Conservation (phyloP, 1,140 invertebrate species). For the Drosophila equinoxialis region DNA sequence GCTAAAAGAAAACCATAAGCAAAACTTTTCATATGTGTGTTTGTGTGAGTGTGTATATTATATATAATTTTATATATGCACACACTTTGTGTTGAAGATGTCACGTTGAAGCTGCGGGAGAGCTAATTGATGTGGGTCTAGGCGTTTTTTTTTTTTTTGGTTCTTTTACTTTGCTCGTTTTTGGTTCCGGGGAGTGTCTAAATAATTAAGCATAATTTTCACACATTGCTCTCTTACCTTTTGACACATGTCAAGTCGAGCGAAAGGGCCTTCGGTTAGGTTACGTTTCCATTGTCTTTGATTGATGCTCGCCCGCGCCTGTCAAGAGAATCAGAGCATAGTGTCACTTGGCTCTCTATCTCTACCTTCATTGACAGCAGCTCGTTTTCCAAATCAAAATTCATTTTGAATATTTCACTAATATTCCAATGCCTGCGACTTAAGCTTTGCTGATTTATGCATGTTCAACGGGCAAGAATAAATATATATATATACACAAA, state of each 20-base stretch:
- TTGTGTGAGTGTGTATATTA: constrained; percentile 36
- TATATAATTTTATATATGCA: constrained; percentile 14
- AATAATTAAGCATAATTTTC: constrained; percentile 62
- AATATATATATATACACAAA: not conserved
- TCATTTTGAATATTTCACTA: constrained; percentile 9
- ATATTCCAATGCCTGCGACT: not conserved
- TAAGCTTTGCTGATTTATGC: constrained; percentile 9
- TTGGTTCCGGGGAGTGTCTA: constrained; percentile 29
- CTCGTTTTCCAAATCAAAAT: constrained; percentile 11
- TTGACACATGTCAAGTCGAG: constrained; percentile 69
- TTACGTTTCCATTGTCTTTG: constrained; percentile 26
- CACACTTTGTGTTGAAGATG: constrained; percentile 42
- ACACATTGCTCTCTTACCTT: constrained; percentile 65
- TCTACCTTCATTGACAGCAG: constrained; percentile 20
- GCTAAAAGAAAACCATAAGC: constrained; percentile 42
- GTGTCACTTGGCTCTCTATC: constrained; percentile 35
- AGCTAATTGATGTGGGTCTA: constrained; percentile 73
- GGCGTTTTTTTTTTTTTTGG: constrained; percentile 1
- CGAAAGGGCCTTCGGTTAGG: constrained; percentile 17
- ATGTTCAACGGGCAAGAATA: not conserved
- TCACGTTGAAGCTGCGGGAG: constrained; percentile 46
- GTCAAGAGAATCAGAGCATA: constrained; percentile 16
- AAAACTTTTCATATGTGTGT: constrained; percentile 52
- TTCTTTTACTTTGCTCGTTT: constrained; percentile 5
- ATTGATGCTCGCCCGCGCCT: constrained; percentile 62